Evolutionary conservation across 1,140 invertebrate genomes (phyloP), one percentile per base, ranked within the genome.

Genomic region (Aradophagus sp.): DNA sequence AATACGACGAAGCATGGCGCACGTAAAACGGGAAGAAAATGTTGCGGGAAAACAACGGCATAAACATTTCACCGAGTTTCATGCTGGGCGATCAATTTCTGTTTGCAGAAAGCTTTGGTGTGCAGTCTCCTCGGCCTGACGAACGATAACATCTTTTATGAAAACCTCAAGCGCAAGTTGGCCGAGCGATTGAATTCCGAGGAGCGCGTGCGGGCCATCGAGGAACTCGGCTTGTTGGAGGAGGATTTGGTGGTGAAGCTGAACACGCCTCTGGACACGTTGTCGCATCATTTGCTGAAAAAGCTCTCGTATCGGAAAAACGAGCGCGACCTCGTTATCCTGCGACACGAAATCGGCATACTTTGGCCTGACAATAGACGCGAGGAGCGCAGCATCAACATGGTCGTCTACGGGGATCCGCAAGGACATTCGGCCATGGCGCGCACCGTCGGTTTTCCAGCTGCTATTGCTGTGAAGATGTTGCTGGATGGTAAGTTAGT

Each of bases 391-490:
- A 93, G 95, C 26, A 95, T 99, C 39, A 97, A 95, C 77, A 89
- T 99, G 82, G 95, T 99, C 0, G 91, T 93, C 19, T 98, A 99
- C 75, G 98, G 98, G 0, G 93, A 97, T 39, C 82, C 86, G 0
- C 79, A 86, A 4, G 93, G 94, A 10, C 94, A 95, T 79, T 98
- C 97, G 0, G 98, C 98, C 3, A 99, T 99, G 98, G 95, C 97
- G 0, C 92, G 95, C 76, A 98, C 96, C 11, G 98, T 99, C 4
- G 97, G 98, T 2, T 93, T 97, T 77, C 97, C 98, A 0, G 91
- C 95, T 3, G 98, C 95, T 4, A 99, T 99, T 75, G 95, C 97
- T 3, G 91, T 95, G 0, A 97, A 98, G 85, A 99, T 99, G 98
- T 90, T 99, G 17, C 86, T 99, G 3, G 95, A 98, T 85, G 97